Conservation (phyloP, 2,888 invertebrate species). For the Cataglyphis altisquamis region DNA sequence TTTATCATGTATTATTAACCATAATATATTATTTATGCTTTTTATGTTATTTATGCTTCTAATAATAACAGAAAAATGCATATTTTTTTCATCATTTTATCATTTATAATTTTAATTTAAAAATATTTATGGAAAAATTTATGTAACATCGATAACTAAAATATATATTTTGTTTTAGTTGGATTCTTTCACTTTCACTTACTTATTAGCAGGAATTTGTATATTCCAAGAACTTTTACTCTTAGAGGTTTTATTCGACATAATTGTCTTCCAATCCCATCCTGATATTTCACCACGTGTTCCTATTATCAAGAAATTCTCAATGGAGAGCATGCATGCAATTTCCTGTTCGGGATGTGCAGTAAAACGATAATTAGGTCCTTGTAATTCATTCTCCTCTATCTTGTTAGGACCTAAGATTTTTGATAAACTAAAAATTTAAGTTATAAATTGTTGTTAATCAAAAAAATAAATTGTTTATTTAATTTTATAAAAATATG, state of each 20-base stretch:
- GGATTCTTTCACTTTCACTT: conserved; percentile 52
- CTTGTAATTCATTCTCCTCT: conserved; percentile 88
- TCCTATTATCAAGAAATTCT: conserved; percentile 91
- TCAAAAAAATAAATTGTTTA: background rate
- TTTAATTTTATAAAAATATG: background rate
- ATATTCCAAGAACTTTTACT: conserved; percentile 89
- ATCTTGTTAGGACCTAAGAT: conserved; percentile 88
- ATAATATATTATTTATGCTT: background rate
- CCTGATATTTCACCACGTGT: conserved; percentile 92
- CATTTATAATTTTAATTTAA: background rate
- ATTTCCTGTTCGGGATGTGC: conserved; percentile 90
- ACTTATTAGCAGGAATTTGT: conserved; percentile 88
- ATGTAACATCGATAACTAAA: background rate
- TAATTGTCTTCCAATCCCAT: conserved; percentile 91
- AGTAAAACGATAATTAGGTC: conserved; percentile 89
- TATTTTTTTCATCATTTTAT: too few species aligned
- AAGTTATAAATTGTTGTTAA: background rate
- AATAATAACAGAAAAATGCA: background rate
- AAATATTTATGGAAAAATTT: background rate
- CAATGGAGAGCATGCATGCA: conserved; percentile 90
- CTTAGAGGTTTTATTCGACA: conserved; percentile 88
- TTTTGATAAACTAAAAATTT: conserved; percentile 87
- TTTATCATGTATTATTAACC: conserved; percentile 1
- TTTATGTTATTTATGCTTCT: too few species aligned
- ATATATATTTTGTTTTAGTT: conserved; percentile 29